A percentile compares a stretch with the other conserved stretches of the same genome.
These are phyloP conservation scores for Mechanitis messenoides DNA, from an alignment of 2,888 invertebrate species.

Conservation along the genomic window DNA sequence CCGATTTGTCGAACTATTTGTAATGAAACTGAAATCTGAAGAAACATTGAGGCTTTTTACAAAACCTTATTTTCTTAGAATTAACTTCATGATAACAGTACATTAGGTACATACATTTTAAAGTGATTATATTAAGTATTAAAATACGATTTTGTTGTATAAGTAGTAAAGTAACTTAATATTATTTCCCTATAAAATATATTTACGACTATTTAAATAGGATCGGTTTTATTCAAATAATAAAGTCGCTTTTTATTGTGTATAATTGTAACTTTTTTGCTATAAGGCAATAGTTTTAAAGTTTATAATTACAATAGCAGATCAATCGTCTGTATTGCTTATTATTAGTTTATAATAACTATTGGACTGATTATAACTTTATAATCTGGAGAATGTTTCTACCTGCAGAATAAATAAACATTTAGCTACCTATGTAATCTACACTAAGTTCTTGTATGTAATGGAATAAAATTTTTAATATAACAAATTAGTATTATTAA, in stretches of 20 bases:
- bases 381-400: not conserved
- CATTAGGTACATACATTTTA: conserved; percentile 11
- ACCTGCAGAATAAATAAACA: not conserved
- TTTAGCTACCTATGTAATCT: not conserved
- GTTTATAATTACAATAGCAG: too few relatives aligned
- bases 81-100: not conserved
- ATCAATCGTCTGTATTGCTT: too few relatives aligned
- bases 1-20: not conserved
- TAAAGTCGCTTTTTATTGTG: too few relatives aligned
- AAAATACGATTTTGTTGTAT: conserved; percentile 17
- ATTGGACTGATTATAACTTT: conserved; percentile 3
- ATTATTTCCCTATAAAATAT: not conserved
- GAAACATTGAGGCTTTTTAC: not conserved
- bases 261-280: too few relatives aligned
- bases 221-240: too few relatives aligned
- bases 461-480: conserved; percentile 1
- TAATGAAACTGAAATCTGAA: not conserved
- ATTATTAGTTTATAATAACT: too few relatives aligned
- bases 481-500: not conserved
- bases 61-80: not conserved
- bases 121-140: conserved; percentile 16
- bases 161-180: conserved; percentile 7
- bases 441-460: conserved; percentile 3
- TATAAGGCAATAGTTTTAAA: too few relatives aligned
- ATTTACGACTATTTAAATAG: too few relatives aligned